Percentiles rank a stretch among this genome's conserved stretches.
Evolutionary conservation across 2,113 vertebrate genomes (phyloP).

Genomic region (Onychorhynchus coronatus): DNA sequence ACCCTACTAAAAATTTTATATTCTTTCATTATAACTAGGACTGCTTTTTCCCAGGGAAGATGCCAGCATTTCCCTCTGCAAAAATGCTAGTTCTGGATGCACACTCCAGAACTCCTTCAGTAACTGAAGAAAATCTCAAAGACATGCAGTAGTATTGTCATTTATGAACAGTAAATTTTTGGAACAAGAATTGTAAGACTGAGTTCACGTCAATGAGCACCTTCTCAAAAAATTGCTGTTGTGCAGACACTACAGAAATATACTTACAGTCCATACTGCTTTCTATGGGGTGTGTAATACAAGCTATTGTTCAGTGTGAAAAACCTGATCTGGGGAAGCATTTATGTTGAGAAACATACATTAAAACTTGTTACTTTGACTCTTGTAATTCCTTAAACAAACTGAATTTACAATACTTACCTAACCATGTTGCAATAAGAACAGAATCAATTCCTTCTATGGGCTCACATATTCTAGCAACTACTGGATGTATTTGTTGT

Average conservation of each 20-base stretch:
- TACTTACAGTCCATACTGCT: neutral
- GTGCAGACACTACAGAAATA: neutral
- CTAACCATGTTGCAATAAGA: slow-evolving; percentile 91
- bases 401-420: slow-evolving; percentile 64
- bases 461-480: slow-evolving; percentile 94
- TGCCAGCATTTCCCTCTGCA: neutral
- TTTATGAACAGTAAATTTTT: neutral
- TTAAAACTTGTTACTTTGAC: neutral
- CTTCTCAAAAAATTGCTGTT: neutral
- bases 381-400: neutral
- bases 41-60: neutral
- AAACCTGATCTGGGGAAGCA: neutral
- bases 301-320: neutral
- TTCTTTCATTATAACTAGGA: neutral
- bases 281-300: neutral
- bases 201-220: neutral
- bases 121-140: neutral
- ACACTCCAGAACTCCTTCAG: neutral
- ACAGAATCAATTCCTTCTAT: slow-evolving; percentile 92
- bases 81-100: neutral
- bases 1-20: neutral
- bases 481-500: slow-evolving; percentile 95
- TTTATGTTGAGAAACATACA: neutral
- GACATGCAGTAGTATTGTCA: neutral
- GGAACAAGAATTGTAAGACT: neutral